phyloP scores from a whole-genome alignment of 2,797 vertebrate genomes.

The Poecilia gillii region DNA sequence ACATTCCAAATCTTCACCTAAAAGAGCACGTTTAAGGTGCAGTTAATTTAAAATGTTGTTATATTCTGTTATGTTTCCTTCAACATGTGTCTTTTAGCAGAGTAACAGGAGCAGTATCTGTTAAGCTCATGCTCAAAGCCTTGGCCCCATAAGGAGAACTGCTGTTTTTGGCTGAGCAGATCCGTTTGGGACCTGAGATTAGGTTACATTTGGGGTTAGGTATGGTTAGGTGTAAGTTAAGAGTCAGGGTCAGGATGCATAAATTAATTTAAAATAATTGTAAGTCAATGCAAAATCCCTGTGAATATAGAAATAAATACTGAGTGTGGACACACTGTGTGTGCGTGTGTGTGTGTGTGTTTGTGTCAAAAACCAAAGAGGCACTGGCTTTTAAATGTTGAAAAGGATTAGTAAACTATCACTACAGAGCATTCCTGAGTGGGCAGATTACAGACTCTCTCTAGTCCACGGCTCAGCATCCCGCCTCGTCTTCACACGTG shows the following conservation, averaged over 20 bases:
- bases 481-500: not conserved
- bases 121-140: not conserved
- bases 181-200: not conserved
- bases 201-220: too few relatives aligned
- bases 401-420: constrained; percentile 1
- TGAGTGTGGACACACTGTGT: not conserved
- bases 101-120: not conserved
- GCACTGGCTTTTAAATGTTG: not conserved
- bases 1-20: not conserved
- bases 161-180: not conserved
- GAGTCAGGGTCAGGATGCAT: too few relatives aligned
- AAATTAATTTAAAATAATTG: too few relatives aligned
- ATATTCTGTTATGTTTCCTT: not conserved
- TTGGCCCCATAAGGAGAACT: not conserved
- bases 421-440: not conserved
- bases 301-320: not conserved
- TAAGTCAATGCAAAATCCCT: too few relatives aligned
- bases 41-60: not conserved
- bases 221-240: too few relatives aligned
- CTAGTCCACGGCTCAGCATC: not conserved
- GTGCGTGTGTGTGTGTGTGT: not conserved
- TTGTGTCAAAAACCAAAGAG: not conserved
- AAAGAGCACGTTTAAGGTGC: not conserved
- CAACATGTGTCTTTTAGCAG: not conserved
- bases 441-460: not conserved